These are phyloP conservation scores for Puntigrus tetrazona DNA, from an alignment of 2,113 vertebrate species.

Conservation along the genomic window DNA sequence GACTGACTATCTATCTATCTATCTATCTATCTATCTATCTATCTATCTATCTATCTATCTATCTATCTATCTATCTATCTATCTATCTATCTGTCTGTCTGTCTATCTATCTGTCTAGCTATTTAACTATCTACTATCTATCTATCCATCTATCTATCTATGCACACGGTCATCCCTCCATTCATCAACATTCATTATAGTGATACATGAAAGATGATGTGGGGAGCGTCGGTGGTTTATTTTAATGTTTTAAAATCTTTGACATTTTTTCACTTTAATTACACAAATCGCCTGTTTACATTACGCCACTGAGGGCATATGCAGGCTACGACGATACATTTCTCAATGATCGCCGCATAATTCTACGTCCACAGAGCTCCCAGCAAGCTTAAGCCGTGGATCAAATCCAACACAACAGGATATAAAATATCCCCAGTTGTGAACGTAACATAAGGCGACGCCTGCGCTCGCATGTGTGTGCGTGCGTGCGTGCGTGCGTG, in stretches of 20 bases:
- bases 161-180: neutral
- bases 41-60: slow-evolving; percentile 41
- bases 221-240: neutral
- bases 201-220: neutral
- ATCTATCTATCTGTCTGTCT: neutral
- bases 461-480: slow-evolving; percentile 62
- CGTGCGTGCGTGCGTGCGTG: slow-evolving; percentile 64
- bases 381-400: slow-evolving; percentile 76
- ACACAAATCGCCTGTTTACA: slow-evolving; percentile 53
- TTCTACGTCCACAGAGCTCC: slow-evolving; percentile 72
- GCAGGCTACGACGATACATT: slow-evolving; percentile 68
- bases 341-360: slow-evolving; percentile 76
- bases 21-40: slow-evolving; percentile 50
- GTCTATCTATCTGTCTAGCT: slow-evolving; percentile 16
- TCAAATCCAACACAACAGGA: slow-evolving; percentile 76
- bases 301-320: slow-evolving; percentile 57
- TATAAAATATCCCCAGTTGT: slow-evolving; percentile 72
- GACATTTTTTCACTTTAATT: slow-evolving; percentile 45
- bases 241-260: neutral
- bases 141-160: slow-evolving; percentile 5
- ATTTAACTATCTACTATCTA: slow-evolving; percentile 13
- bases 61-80: slow-evolving; percentile 6
- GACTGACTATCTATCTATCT: slow-evolving; percentile 23
- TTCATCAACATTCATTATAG: neutral
- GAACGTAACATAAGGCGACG: slow-evolving; percentile 69